Evolutionary conservation across 2,888 invertebrate genomes (phyloP).

Genomic region (Anarsia innoxiella): DNA sequence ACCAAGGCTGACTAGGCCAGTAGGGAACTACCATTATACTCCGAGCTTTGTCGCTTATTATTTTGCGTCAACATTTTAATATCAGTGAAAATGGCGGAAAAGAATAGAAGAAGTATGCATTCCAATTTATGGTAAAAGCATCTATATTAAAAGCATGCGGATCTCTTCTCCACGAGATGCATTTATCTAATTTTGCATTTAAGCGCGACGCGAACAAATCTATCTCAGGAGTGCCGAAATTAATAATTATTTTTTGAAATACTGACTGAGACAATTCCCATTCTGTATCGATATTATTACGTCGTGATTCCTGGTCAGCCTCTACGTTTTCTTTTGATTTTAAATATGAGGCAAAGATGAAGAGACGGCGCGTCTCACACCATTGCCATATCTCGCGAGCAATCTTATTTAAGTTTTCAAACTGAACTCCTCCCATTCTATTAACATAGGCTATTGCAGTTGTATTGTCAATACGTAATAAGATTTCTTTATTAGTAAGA

Average conservation of each 20-base stretch:
- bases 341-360: constrained; percentile 7
- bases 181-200: constrained; percentile 12
- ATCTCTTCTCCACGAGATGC: constrained; percentile 14
- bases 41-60: constrained; percentile 11
- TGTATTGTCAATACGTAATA: constrained; percentile 14
- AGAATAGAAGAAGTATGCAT: constrained; percentile 13
- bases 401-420: not conserved
- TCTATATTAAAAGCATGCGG: constrained; percentile 13
- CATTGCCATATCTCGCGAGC: no score
- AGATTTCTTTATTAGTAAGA: constrained; percentile 6
- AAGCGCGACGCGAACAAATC: constrained; percentile 10
- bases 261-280: not conserved
- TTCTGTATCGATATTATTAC: constrained; percentile 6
- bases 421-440: constrained; percentile 2
- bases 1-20: constrained; percentile 17
- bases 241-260: not conserved
- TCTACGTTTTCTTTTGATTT: constrained; percentile 9
- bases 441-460: constrained; percentile 14
- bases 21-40: constrained; percentile 14
- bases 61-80: constrained; percentile 15
- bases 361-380: constrained; percentile 2
- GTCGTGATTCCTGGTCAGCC: constrained; percentile 6
- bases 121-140: constrained; percentile 15
- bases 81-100: constrained; percentile 16
- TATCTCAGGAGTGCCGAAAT: not conserved